A percentile compares a stretch with the other conserved stretches of the same genome.
Conservation (phyloP, 2,888 invertebrate species). For the Chymomyza amoena region DNA sequence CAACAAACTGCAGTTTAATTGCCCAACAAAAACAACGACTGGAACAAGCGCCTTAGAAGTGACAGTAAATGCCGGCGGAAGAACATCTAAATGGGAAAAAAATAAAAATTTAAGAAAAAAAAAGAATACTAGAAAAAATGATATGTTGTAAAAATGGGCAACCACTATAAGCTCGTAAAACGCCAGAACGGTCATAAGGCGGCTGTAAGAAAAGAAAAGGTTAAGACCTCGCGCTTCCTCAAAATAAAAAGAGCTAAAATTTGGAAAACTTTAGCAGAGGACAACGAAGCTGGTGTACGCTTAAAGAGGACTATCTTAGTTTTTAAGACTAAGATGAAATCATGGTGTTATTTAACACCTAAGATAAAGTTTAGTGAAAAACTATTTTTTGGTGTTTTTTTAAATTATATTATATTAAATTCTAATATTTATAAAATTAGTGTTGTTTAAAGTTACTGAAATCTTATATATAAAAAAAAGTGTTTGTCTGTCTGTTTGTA, state of each 20-base stretch:
- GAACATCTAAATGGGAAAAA: slow-evolving; percentile 18
- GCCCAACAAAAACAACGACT: slow-evolving; percentile 49
- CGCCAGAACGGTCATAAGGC: slow-evolving; percentile 35
- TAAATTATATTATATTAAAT: too few relatives aligned
- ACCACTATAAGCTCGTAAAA: slow-evolving; percentile 56
- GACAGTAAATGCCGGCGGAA: slow-evolving; percentile 47
- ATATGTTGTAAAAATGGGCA: not conserved
- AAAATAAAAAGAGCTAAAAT: not conserved
- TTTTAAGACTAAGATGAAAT: too few relatives aligned
- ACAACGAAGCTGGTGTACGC: not conserved
- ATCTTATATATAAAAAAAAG: too few relatives aligned
- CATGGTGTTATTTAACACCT: too few relatives aligned
- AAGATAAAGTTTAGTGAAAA: too few relatives aligned
- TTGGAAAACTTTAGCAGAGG: not conserved
- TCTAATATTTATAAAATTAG: too few relatives aligned
- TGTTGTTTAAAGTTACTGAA: too few relatives aligned
- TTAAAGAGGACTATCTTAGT: not conserved
- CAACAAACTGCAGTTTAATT: slow-evolving; percentile 66
- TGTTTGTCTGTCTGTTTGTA: too few relatives aligned
- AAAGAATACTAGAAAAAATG: not conserved
- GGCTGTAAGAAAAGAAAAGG: slow-evolving; percentile 47
- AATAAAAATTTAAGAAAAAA: slow-evolving; percentile 10
- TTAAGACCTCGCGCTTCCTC: slow-evolving; percentile 19
- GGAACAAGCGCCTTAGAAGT: slow-evolving; percentile 30
- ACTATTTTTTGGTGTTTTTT: too few relatives aligned